phyloP scores from a whole-genome alignment of 2,888 invertebrate genomes.

The Hanleya hanleyi region DNA sequence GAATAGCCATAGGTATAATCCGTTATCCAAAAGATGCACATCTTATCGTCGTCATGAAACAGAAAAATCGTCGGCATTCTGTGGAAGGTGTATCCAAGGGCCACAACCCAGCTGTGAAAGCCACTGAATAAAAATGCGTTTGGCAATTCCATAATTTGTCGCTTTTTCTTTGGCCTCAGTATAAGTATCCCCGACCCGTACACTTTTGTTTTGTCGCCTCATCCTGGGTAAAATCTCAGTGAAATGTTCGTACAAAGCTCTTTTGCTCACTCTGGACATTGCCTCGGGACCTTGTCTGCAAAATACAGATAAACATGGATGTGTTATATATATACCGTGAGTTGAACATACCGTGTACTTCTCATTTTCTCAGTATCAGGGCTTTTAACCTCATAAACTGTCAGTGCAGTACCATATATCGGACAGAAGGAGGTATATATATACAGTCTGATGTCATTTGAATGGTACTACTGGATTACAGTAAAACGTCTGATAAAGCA shows the following conservation, averaged over 20 bases:
- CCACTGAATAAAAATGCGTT: neutral
- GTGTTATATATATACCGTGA: too few species aligned
- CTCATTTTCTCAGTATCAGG: too few species aligned
- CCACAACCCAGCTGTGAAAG: neutral
- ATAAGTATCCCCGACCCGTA: neutral
- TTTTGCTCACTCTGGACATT: neutral
- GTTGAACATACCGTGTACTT: too few species aligned
- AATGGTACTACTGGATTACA: too few species aligned
- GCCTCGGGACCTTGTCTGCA: slow-evolving; percentile 3
- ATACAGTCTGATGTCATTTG: too few species aligned
- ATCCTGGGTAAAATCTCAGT: neutral
- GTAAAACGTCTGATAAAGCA: too few species aligned
- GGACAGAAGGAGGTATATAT: too few species aligned
- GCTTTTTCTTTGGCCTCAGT: neutral
- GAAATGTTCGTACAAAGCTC: neutral
- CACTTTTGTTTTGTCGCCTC: neutral
- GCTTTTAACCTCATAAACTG: too few species aligned
- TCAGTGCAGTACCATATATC: too few species aligned
- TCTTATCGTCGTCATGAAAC: too few species aligned
- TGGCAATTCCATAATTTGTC: neutral
- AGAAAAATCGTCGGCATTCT: neutral
- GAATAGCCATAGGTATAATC: too few species aligned
- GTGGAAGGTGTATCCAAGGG: neutral
- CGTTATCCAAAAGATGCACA: too few species aligned
- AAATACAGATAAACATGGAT: neutral